Evolutionary conservation across 2,888 invertebrate genomes (phyloP).

Genomic region (Catotricha subobsoleta): DNA sequence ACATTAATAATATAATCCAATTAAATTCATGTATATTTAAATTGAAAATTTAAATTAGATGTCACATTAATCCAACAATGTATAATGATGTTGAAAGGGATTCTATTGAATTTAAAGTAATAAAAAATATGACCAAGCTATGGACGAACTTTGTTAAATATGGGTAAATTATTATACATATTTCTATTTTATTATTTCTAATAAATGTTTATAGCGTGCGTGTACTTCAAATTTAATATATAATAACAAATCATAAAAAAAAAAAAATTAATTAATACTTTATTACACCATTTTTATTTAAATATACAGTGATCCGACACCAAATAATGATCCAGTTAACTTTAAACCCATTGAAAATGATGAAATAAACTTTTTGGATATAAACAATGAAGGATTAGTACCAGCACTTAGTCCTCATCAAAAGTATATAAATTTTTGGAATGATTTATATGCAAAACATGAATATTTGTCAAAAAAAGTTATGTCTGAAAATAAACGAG

Average conservation of each 20-base stretch:
- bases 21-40: too few relatives aligned
- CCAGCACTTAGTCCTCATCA: neutral
- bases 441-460: too few relatives aligned
- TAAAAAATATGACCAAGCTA: conserved; percentile 1
- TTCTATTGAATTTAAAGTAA: conserved; percentile 5
- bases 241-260: too few relatives aligned
- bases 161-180: conserved; percentile 6
- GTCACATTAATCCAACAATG: neutral
- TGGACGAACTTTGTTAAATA: conserved; percentile 9
- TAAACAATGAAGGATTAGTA: conserved; percentile 2
- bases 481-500: too few relatives aligned
- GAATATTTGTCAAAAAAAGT: too few relatives aligned
- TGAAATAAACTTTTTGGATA: conserved; percentile 1
- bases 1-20: too few relatives aligned
- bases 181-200: neutral
- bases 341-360: neutral
- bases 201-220: neutral
- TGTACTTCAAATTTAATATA: neutral
- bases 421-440: neutral
- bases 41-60: too few relatives aligned
- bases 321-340: neutral
- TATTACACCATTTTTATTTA: too few relatives aligned
- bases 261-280: too few relatives aligned
- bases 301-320: conserved; percentile 4
- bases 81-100: conserved; percentile 3